Evolutionary conservation across 1,140 invertebrate species (phyloP), one percentile per base, ranked within the genome.

Genomic region (Antheraea pernyi): DNA sequence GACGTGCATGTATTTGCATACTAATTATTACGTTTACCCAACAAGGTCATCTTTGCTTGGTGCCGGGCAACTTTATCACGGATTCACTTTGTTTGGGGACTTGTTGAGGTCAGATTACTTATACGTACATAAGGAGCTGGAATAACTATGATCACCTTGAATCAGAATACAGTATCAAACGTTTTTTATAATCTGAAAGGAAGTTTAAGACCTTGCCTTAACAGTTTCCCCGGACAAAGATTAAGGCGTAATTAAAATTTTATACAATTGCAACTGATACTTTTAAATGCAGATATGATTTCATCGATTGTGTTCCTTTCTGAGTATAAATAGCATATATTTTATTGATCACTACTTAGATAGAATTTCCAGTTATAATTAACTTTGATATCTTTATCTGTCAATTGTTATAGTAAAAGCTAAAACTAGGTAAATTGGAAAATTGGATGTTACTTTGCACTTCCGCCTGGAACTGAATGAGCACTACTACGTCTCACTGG

Each of bases 21-120:
- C 46, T 68, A 59, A 68, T 60, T 68, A 60, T 61, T 19, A 68
- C 65, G 22, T 59, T 65, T 18, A 39, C 39, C 11, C 9, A 36
- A 59, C 58, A 61, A 61, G 58, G 58, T 39, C 67, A 42, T 19
- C 58, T 19, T 37, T 7, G 19, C 62, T 69, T 63, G 67, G 59
- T 18, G 36, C 46, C 42, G 71, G 64, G 63, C 70, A 69, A 68
- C 67, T 67, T 72, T 61, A 72, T 66, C 71, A 59, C 42, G 60
- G 67, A 61, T 3, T 37, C 37, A 61, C n/a, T 10, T 68, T 67
- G 46, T 65, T 65, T 65, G 46, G 64, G 64, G 19, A 65, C 10
- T n/a, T 16, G 39, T 19, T 65, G 22, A 65, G 39, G 64, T 46
- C n/a, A 65, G 30, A 42, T 42, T 42, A 42, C 39, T 37, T 39